phyloP scores from a whole-genome alignment of 2,888 invertebrate genomes.

The Rhagophthalmus giganteus region DNA sequence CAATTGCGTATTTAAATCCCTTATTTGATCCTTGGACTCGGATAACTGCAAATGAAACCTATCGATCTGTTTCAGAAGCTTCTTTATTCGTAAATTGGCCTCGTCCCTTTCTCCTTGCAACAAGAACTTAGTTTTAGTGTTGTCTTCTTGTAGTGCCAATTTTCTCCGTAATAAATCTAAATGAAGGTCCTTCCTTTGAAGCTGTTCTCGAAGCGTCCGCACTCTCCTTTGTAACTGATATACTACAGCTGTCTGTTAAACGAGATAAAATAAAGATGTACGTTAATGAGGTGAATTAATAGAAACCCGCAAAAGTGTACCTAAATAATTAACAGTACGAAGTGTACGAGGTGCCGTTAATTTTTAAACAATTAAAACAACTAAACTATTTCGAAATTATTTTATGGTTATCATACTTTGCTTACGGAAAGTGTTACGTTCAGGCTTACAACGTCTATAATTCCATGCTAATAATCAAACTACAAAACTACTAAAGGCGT shows the following conservation, averaged over 20 bases:
- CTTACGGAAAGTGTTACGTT: slow-evolving; percentile 23
- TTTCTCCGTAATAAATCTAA: slow-evolving; percentile 87
- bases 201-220: slow-evolving; percentile 83
- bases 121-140: slow-evolving; percentile 64
- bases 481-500: slow-evolving; percentile 6
- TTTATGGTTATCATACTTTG: slow-evolving; percentile 10
- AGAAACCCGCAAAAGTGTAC: slow-evolving; percentile 2
- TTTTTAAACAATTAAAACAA: slow-evolving; percentile 20
- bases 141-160: slow-evolving; percentile 80
- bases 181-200: slow-evolving; percentile 89
- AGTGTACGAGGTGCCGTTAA: slow-evolving; percentile 18
- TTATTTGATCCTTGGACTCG: slow-evolving; percentile 79
- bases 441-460: not conserved
- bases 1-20: slow-evolving; percentile 83
- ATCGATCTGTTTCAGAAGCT: slow-evolving; percentile 81
- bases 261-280: slow-evolving; percentile 11
- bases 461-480: slow-evolving; percentile 1
- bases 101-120: slow-evolving; percentile 72
- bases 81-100: slow-evolving; percentile 70
- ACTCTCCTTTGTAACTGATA: slow-evolving; percentile 88
- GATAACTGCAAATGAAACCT: slow-evolving; percentile 76
- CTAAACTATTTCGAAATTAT: slow-evolving; percentile 1
- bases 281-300: slow-evolving; percentile 1
- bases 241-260: slow-evolving; percentile 80
- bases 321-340: slow-evolving; percentile 3